phyloP scores from a whole-genome alignment of 1,140 invertebrate genomes.

The Leptinotarsa lineolata region DNA sequence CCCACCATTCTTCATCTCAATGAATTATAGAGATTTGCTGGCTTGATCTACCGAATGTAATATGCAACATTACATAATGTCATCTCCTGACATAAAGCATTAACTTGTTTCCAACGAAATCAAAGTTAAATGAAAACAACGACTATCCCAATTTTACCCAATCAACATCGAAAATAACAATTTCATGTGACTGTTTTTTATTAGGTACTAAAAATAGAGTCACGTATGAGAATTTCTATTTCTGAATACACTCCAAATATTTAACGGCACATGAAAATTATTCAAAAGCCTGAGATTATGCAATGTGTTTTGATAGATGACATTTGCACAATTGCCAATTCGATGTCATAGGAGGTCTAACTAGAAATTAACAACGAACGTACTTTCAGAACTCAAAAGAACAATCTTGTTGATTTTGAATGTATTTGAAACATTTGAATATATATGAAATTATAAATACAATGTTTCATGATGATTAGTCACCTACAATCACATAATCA shows the following conservation, averaged over 20 bases:
- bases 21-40: background rate
- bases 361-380: too few relatives aligned
- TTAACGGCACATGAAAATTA: background rate
- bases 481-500: too few relatives aligned
- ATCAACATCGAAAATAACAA: background rate
- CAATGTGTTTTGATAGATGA: slow-evolving; percentile 1
- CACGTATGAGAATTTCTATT: background rate
- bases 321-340: background rate
- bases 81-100: too few relatives aligned
- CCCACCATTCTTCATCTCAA: background rate
- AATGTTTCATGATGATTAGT: too few relatives aligned
- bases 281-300: background rate
- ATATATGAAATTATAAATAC: too few relatives aligned
- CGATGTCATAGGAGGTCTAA: background rate
- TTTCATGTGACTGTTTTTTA: slow-evolving; percentile 3
- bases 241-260: background rate
- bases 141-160: background rate
- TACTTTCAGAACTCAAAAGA: too few relatives aligned
- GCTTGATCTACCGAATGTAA: background rate
- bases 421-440: too few relatives aligned
- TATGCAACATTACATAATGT: too few relatives aligned
- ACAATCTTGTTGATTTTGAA: too few relatives aligned
- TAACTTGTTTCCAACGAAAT: background rate
- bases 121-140: background rate
- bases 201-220: background rate